phyloP scores from a whole-genome alignment of 2,113 vertebrate species.

The Planiliza haematocheilus region DNA sequence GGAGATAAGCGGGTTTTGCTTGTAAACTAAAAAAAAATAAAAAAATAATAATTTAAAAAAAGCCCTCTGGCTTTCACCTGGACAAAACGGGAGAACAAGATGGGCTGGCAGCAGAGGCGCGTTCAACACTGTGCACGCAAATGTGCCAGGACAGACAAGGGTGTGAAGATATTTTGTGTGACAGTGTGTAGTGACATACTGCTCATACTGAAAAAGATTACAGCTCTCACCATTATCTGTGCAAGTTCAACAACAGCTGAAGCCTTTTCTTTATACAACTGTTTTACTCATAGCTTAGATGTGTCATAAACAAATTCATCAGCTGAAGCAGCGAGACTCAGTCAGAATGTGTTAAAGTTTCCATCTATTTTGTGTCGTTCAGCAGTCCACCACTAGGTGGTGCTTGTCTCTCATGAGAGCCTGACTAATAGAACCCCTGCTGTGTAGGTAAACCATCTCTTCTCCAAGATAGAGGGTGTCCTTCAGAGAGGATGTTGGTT shows the following conservation, averaged over 20 bases:
- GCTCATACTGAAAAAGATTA: neutral
- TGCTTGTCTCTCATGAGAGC: constrained; percentile 71
- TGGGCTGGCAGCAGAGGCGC: neutral
- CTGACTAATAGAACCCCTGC: constrained; percentile 32
- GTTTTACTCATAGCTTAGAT: neutral
- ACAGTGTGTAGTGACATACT: neutral
- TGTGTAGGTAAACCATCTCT: constrained; percentile 50
- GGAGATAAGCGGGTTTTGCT: constrained; percentile 37
- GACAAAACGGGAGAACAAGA: neutral
- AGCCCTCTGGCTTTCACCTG: constrained; percentile 28
- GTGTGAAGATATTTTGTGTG: neutral
- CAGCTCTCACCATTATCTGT: too few relatives aligned
- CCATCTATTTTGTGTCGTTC: constrained; percentile 45
- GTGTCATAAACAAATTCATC: neutral
- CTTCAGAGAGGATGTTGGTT: constrained; percentile 58
- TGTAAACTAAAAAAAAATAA: constrained; percentile 15
- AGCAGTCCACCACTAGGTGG: constrained; percentile 74
- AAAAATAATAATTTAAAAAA: constrained; percentile 1
- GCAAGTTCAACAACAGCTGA: too few relatives aligned
- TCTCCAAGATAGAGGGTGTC: constrained; percentile 44
- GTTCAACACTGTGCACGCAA: neutral
- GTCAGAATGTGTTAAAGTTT: neutral
- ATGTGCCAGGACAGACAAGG: neutral
- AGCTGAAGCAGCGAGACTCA: neutral
- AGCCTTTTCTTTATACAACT: neutral